Evolutionary conservation across 2,113 vertebrate species (phyloP).

Genomic region (Corydoras sp.): DNA sequence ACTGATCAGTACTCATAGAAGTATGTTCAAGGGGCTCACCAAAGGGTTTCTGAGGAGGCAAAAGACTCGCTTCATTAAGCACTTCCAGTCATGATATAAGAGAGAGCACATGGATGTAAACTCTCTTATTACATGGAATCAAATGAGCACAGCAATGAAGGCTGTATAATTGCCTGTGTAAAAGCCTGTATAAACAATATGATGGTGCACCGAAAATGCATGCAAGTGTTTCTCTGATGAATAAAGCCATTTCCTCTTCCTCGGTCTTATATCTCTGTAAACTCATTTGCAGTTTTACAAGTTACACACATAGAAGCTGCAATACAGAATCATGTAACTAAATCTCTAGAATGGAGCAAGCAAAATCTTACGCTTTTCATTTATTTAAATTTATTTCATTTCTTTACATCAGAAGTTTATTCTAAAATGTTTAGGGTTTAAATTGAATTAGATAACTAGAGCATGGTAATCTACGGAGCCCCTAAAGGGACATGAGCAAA

Average conservation of each 20-base stretch:
- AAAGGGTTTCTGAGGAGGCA: too few relatives aligned
- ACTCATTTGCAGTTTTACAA: not conserved
- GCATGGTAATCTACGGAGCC: too few relatives aligned
- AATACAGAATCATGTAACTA: not conserved
- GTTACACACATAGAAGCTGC: not conserved
- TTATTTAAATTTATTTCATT: too few relatives aligned
- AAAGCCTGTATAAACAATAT: constrained; percentile 2
- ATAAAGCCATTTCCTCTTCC: not conserved
- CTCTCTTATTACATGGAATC: constrained; percentile 16
- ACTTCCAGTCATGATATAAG: not conserved
- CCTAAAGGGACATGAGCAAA: too few relatives aligned
- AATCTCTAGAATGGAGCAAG: constrained; percentile 4
- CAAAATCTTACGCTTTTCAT: too few relatives aligned
- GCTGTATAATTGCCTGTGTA: constrained; percentile 18
- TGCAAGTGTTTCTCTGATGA: not conserved
- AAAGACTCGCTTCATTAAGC: not conserved
- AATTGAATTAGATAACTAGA: too few relatives aligned
- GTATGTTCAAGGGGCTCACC: too few relatives aligned
- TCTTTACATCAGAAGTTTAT: too few relatives aligned
- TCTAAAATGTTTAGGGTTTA: too few relatives aligned
- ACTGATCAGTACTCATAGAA: too few relatives aligned
- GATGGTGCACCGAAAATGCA: constrained; percentile 1
- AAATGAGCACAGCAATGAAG: not conserved
- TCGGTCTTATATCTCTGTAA: constrained; percentile 1
- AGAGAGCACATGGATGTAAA: constrained; percentile 15